These are phyloP conservation scores for Rhabditoides inermis DNA, from an alignment of 2,888 invertebrate genomes.

Conservation along the genomic window DNA sequence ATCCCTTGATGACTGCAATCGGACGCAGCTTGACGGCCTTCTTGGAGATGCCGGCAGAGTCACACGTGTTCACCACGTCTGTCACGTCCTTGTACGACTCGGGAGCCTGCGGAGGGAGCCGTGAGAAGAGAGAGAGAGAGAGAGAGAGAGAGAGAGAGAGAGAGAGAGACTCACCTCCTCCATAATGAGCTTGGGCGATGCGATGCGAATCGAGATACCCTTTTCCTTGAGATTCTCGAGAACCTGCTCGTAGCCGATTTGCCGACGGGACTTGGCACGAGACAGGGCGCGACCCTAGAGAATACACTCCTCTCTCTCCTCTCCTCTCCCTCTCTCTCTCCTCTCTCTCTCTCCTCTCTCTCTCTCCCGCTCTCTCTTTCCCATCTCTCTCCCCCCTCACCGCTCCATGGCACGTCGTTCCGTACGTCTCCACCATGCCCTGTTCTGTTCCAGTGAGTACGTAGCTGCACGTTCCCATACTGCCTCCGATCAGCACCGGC, in stretches of 20 bases:
- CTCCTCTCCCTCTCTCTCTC: not conserved
- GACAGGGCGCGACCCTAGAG: slow-evolving; percentile 85
- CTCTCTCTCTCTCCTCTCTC: not conserved
- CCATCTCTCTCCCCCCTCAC: no score
- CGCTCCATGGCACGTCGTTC: slow-evolving; percentile 99
- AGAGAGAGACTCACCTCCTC: slow-evolving; percentile 65
- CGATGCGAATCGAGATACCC: slow-evolving; percentile 73
- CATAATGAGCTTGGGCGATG: slow-evolving; percentile 97
- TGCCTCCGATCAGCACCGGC: slow-evolving; percentile 94
- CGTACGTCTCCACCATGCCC: slow-evolving; percentile 95
- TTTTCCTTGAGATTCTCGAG: slow-evolving; percentile 70
- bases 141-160: not conserved
- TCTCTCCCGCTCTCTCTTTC: not conserved
- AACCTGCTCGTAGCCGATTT: slow-evolving; percentile 85
- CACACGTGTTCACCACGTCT: slow-evolving; percentile 96
- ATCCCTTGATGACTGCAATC: slow-evolving; percentile 97
- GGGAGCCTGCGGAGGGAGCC: slow-evolving; percentile 63
- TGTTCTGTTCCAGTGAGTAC: slow-evolving; percentile 90
- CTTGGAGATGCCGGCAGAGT: slow-evolving; percentile 89
- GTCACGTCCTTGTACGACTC: slow-evolving; percentile 99
- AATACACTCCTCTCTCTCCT: not conserved
- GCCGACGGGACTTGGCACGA: slow-evolving; percentile 88
- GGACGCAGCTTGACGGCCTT: slow-evolving; percentile 91
- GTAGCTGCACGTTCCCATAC: slow-evolving; percentile 99
- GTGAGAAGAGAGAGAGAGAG: not conserved